Evolutionary conservation across 2,113 vertebrate genomes (phyloP), one percentile per base, ranked within the genome.

Genomic region (Rhipidura dahli): DNA sequence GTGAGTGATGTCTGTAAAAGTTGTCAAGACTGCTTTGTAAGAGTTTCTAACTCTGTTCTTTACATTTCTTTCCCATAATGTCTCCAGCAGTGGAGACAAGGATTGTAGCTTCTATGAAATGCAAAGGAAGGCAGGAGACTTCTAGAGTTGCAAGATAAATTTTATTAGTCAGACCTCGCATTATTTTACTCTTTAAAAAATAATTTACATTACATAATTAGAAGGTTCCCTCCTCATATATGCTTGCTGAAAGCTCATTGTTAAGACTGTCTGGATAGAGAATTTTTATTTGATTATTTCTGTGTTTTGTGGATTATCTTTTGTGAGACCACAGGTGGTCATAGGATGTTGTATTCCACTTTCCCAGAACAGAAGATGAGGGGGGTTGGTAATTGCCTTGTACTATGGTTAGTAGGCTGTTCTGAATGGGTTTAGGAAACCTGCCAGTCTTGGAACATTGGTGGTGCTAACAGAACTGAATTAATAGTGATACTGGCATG

Each of bases 141-240:
- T 91, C 49, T 77, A 77, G 59, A 92, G 54, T 77, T 95, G 87
- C 68, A 54, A 93, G 91, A 80, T 85, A 94, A 94, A 87, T 83
- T 97, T 96, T 97, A 97, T 97, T 97, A 82, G 66, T 71, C 72
- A 88, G 75, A 90, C 87, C 51, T 94, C 11, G 6, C 54, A 64
- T 90, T 87, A 93, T 83, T 83, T 94, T 78, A 86, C 49, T 81
- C 53, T 83, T 84, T 71, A 19, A 95, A 95, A 96, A 96, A 94
- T 94, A 92, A 92, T 87, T 86, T 94, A 54, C 71, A 23, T 93
- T 82, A 78, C 83, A 53, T 70, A 95, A 18, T 83, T 85, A 85
- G 53, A 95, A 86, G 30, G 61, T 63, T 95, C 23, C 37, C 13
- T 85, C 51, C 53, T 93, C 56, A 3, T 65, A 50, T 45, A 40